phyloP scores from a whole-genome alignment of 2,888 invertebrate genomes.

The Diploptera punctata region DNA sequence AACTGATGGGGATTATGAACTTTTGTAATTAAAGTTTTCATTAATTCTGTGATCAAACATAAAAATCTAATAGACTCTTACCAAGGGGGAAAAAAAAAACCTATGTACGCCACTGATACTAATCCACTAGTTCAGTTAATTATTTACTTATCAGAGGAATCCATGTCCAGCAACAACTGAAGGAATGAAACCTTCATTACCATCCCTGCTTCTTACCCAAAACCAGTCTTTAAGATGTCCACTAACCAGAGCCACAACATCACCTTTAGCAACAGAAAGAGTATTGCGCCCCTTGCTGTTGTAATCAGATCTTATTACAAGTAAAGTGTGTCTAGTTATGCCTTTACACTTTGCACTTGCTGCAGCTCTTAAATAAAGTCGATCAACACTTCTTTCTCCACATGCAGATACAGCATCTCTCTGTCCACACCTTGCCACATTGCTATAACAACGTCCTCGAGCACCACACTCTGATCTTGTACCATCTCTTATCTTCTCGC shows the following conservation, averaged over 20 bases:
- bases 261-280: constrained; percentile 71
- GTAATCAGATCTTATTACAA: constrained; percentile 74
- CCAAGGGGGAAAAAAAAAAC: no score
- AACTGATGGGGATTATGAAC: no score
- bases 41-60: no score
- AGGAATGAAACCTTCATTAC: constrained; percentile 77
- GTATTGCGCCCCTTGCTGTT: constrained; percentile 63
- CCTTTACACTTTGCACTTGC: constrained; percentile 58
- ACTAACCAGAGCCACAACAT: constrained; percentile 74
- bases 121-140: not conserved
- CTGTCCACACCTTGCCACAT: constrained; percentile 23
- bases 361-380: constrained; percentile 69
- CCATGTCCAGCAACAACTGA: constrained; percentile 80
- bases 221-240: constrained; percentile 73
- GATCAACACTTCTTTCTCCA: constrained; percentile 76
- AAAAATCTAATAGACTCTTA: no score
- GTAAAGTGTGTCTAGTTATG: constrained; percentile 65
- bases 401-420: constrained; percentile 53
- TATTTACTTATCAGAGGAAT: constrained; percentile 61
- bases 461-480: constrained; percentile 67
- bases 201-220: constrained; percentile 73
- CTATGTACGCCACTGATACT: no score
- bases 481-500: constrained; percentile 69
- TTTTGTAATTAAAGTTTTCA: no score
- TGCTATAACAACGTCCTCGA: constrained; percentile 28